Base-by-base conservation (phyloP, 1,140 invertebrate species). In the Leptinotarsa lineolata region DNA sequence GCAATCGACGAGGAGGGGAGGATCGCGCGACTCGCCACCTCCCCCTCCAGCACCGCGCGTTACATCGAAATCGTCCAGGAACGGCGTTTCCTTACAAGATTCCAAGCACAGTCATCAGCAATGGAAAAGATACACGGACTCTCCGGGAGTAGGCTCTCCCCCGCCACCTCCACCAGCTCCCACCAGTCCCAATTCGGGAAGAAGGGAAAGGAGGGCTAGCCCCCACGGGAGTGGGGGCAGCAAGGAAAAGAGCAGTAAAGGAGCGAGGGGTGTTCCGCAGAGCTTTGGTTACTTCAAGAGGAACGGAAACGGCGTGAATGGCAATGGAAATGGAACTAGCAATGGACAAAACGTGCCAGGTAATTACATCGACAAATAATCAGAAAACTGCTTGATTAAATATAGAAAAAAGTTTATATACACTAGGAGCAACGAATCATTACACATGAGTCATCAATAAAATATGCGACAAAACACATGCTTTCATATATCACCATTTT, bases 281-380 rank as follows among this genome's bases (percentile, higher is more conserved):
- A 93, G 89, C 83, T 94, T 94, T 80, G 92, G 92, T 39, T 94
- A 94, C 81, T 91, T 93, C n/a, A 95, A 94, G 81, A 87, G 92
- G 74, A 89, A 91, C 76, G 92, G 91, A 74, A 90, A 90, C 13
- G 85, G 86, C 2, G 58, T 65, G 22, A 81, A 79, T 48, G 79
- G 79, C 15, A 81, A 77, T n/a, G 65, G 60, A 3, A 78, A 78
- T 61, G 76, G 79, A 5, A 77, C 13, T 24, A 68, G 44, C 69
- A 71, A 71, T 45, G 69, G 69, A 13, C 69, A 71, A 20, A 61
- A 11, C 45, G 69, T 71, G 16, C 60, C 61, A 71, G 69, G 69
- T 71, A 46, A 54, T 24, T 15, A 21, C 0, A 39, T 11, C 11
- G n/a, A 13, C 20, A 45, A 6, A 16, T 68, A 44, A 44, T 68